Base-by-base conservation (phyloP, 53 echinoderm and acorn worm species). In the Holothuria leucospilota region DNA sequence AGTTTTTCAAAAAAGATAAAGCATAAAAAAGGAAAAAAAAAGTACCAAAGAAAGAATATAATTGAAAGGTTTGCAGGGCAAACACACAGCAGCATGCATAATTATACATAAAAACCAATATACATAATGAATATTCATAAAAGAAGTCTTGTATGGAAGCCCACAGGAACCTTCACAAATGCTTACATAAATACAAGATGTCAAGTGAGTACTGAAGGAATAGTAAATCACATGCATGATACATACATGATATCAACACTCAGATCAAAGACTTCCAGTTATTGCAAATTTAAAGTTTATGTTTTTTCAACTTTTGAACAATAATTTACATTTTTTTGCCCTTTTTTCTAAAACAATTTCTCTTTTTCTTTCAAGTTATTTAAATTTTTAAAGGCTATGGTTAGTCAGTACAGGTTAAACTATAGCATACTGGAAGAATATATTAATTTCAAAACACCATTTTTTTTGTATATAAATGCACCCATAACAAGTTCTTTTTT, bases 31-130 rank as follows among this genome's bases (percentile, higher is more conserved):
- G 18, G 4, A 56, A 52, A 11, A 52, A 52, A 8, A 13, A 52
- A 56, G 18, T 4, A 56, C 18, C 3, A 56, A 0, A 18, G 18
- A 56, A 18, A 56, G 18, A 56, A 9, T 16, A 56, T 18, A 56
- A 56, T 56, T 18, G 56, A 56, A 56, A 56, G 56, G 56, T 56
- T 56, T 56, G 56, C 56, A 56, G 56, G 56, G 56, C 56, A 56
- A 56, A 56, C 56, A 56, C 56, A 56, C 18, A 56, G 18, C 56
- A 72, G 72, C 72, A 72, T 72, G 72, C 72, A 72, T 72, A 72
- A 72, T 72, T 72, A 72, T 72, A 72, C 72, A 72, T 72, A 72
- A 41, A 72, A 41, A 39, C 39, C 72, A 72, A 72, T 72, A 39
- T 72, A 72, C 72, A 72, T 28, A 68, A 68, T 29, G 68, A 34